phyloP scores from a whole-genome alignment of 2,797 vertebrate species.

The Natrix natrix region DNA sequence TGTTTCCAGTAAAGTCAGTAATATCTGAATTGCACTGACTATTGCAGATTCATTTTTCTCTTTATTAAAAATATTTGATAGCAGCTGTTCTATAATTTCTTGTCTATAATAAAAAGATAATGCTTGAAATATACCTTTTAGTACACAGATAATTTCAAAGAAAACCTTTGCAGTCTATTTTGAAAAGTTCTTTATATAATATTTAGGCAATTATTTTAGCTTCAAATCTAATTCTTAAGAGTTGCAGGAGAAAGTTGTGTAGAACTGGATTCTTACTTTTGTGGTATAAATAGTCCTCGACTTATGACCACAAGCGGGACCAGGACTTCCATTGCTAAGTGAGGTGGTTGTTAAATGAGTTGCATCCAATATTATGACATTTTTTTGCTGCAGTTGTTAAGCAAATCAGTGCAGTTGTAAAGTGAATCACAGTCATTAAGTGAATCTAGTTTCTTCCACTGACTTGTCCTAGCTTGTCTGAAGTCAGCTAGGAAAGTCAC shows the following conservation, averaged over 20 bases:
- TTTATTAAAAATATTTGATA: constrained; percentile 94
- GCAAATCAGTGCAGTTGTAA: not conserved
- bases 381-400: not conserved
- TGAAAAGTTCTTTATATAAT: not conserved
- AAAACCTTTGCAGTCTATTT: not conserved
- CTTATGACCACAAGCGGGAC: not conserved
- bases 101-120: constrained; percentile 74
- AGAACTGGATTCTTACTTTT: not conserved
- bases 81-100: constrained; percentile 95
- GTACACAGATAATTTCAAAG: not conserved
- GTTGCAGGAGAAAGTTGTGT: not conserved
- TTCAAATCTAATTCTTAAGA: not conserved
- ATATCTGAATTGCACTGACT: constrained; percentile 97
- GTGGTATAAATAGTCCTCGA: not conserved
- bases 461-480: not conserved
- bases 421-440: not conserved
- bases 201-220: not conserved
- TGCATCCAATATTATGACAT: not conserved
- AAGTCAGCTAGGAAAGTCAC: not conserved
- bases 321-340: not conserved
- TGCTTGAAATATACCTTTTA: not conserved
- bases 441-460: not conserved
- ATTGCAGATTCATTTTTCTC: constrained; percentile 97
- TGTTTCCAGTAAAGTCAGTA: constrained; percentile 95
- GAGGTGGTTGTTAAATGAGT: not conserved